Evolutionary conservation across 2,113 vertebrate species (phyloP).

Genomic region (Rhabdornis inornatus): DNA sequence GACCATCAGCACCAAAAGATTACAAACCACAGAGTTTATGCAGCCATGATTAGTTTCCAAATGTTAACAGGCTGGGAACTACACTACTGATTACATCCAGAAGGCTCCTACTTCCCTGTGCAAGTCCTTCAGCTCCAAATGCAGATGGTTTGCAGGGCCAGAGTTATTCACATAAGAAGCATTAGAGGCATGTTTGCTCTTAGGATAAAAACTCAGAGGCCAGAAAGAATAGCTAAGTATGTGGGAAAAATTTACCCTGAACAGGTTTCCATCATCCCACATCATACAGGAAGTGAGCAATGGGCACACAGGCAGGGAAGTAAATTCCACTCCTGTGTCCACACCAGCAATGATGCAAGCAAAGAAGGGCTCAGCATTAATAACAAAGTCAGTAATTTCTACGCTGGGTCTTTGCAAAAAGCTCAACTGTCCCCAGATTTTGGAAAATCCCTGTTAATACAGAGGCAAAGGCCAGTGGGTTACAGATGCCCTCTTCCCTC

Average conservation of each 20-base stretch:
- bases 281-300: not conserved
- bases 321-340: not conserved
- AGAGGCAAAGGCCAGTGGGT: not conserved
- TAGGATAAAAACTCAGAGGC: not conserved
- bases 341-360: not conserved
- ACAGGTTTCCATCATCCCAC: not conserved
- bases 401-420: not conserved
- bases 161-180: not conserved
- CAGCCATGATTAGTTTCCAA: not conserved
- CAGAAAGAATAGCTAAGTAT: not conserved
- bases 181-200: not conserved
- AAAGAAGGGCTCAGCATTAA: not conserved
- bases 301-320: not conserved
- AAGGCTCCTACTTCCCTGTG: not conserved
- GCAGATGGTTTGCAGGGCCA: not conserved
- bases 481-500: not conserved
- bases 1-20: constrained; percentile 4
- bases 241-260: not conserved
- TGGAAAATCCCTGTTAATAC: not conserved
- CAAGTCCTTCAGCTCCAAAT: not conserved
- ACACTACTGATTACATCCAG: not conserved
- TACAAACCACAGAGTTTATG: not conserved
- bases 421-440: not conserved
- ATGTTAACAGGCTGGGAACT: not conserved
- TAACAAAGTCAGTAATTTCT: not conserved